Conservation (phyloP, 2,797 vertebrate species). For the Gorsachius magnificus region DNA sequence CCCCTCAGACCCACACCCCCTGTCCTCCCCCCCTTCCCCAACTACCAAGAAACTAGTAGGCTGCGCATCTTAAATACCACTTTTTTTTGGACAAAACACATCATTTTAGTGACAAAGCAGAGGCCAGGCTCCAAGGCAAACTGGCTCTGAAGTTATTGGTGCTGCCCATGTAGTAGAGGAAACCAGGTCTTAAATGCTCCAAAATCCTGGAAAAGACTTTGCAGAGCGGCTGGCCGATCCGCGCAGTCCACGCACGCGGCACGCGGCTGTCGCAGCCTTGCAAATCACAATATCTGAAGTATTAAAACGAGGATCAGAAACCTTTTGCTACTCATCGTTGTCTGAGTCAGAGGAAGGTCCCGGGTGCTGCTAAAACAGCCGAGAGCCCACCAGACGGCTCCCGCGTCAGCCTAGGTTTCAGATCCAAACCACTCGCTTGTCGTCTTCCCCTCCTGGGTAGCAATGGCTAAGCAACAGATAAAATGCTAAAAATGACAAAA, state of each 20-base stretch:
- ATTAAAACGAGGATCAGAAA: neutral
- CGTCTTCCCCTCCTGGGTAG: neutral
- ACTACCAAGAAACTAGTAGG: accelerated
- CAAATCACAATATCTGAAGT: neutral
- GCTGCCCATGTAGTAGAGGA: accelerated
- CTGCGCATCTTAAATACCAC: accelerated
- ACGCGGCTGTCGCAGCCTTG: accelerated
- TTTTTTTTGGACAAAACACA: neutral
- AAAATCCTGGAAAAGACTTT: neutral
- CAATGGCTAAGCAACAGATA: neutral
- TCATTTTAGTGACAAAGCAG: neutral
- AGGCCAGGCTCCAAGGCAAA: neutral
- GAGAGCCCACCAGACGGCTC: no score
- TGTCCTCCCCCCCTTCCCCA: neutral
- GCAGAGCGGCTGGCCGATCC: neutral
- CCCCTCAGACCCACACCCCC: accelerated
- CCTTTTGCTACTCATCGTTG: neutral
- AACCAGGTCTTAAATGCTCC: neutral
- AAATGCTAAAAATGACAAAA: neutral
- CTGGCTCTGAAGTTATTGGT: neutral
- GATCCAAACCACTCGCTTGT: neutral
- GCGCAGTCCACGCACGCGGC: accelerated
- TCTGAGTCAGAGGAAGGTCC: neutral
- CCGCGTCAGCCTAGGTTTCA: neutral
- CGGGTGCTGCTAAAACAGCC: neutral